phyloP scores from a whole-genome alignment of 2,797 vertebrate species.

The Vespertilio murinus region DNA sequence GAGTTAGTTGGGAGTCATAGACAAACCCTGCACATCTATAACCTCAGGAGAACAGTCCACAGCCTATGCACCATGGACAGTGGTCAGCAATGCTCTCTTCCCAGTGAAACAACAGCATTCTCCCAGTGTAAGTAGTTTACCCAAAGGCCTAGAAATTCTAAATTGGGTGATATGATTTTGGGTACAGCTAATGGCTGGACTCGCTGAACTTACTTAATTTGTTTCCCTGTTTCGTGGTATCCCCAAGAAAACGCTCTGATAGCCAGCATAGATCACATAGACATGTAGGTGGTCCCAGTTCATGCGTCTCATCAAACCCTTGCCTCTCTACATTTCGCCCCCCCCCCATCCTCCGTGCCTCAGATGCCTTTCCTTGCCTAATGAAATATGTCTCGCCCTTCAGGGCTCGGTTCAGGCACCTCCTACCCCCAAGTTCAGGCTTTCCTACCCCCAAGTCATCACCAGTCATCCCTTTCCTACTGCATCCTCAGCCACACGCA shows the following conservation, averaged over 20 bases:
- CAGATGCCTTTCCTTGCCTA: not conserved
- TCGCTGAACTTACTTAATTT: not conserved
- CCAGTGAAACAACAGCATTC: not conserved
- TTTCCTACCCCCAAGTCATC: not conserved
- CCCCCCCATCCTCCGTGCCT: not conserved
- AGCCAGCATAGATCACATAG: not conserved
- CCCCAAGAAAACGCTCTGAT: not conserved
- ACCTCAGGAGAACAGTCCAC: not conserved
- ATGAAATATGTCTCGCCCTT: conserved; percentile 2
- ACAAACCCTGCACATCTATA: not conserved
- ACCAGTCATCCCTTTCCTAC: not conserved
- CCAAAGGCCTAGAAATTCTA: too few species aligned
- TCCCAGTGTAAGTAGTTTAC: not conserved
- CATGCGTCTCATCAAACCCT: not conserved
- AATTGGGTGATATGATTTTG: not conserved
- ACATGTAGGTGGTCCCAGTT: not conserved
- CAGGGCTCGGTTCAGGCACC: not conserved
- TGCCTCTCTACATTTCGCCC: not conserved
- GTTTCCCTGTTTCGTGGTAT: not conserved
- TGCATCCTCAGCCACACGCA: not conserved
- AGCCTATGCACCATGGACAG: not conserved
- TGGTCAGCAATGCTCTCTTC: not conserved
- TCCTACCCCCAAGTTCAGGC: too few species aligned
- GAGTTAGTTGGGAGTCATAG: not conserved
- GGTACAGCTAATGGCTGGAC: not conserved